Conservation (phyloP, 2,888 invertebrate genomes). For the Netelia virgata region DNA sequence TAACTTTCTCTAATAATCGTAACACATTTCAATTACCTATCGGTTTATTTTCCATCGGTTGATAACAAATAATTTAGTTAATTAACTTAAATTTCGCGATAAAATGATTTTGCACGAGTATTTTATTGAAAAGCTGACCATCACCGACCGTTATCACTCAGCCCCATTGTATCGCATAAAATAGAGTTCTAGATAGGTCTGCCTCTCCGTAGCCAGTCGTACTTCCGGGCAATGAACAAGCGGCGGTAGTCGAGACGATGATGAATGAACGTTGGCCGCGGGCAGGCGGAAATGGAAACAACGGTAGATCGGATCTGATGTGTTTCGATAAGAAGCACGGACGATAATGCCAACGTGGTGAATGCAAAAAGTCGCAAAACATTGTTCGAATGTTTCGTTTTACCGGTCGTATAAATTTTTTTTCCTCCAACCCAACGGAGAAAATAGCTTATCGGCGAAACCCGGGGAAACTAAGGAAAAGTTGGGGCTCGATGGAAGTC, state of each 20-base stretch:
- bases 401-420: neutral
- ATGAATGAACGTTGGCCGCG: conserved; percentile 36
- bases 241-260: conserved; percentile 30
- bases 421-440: neutral
- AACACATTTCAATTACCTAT: no score
- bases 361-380: neutral
- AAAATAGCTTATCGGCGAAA: conserved; percentile 16
- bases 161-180: neutral
- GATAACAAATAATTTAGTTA: neutral
- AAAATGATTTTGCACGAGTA: no score
- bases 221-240: conserved; percentile 4
- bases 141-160: neutral
- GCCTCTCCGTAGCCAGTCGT: conserved; percentile 3
- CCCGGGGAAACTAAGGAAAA: neutral
- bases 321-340: conserved; percentile 1
- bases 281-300: conserved; percentile 15
- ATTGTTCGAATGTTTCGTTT: conserved; percentile 16
- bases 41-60: neutral
- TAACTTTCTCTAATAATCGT: no score
- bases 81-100: neutral
- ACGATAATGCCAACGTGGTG: conserved; percentile 8
- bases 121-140: no score
- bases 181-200: conserved; percentile 1
- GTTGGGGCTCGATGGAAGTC: conserved; percentile 2
- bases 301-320: conserved; percentile 42